phyloP scores from a whole-genome alignment of 2,797 vertebrate genomes.

The Gymnopithys bicolor region DNA sequence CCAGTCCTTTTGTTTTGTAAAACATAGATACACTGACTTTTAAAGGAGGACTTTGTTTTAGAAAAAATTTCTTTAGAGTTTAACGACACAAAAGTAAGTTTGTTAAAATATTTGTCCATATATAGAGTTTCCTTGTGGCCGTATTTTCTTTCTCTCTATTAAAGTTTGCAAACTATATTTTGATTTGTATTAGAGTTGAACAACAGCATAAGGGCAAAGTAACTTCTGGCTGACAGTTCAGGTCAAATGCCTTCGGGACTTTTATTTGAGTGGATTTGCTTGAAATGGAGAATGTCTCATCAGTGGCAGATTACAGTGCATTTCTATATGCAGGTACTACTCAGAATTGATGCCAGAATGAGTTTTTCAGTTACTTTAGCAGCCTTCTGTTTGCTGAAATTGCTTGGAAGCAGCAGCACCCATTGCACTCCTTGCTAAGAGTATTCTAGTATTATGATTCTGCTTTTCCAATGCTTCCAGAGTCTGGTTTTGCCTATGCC shows the following conservation, averaged over 20 bases:
- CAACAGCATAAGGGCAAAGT: neutral
- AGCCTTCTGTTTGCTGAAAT: neutral
- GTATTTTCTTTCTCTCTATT: neutral
- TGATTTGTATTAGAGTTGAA: neutral
- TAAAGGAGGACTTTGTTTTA: neutral
- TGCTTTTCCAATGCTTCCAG: neutral
- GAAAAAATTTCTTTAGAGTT: neutral
- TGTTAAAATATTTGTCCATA: neutral
- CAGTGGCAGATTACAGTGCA: neutral
- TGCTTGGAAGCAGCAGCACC: neutral
- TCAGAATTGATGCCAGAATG: neutral
- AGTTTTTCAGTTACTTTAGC: neutral
- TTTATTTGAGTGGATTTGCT: neutral
- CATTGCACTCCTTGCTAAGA: rapidly evolving
- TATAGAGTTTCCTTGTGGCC: neutral
- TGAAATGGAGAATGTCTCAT: neutral
- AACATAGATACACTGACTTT: neutral
- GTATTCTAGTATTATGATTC: neutral
- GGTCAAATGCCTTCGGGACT: neutral
- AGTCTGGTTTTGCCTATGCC: neutral
- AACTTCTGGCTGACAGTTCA: neutral
- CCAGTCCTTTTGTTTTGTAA: neutral
- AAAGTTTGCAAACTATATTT: neutral
- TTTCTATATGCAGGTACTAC: neutral
- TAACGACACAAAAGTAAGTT: neutral